Evolutionary conservation across 2,888 invertebrate species (phyloP).

Genomic region (Cryptophagus acutangulus): DNA sequence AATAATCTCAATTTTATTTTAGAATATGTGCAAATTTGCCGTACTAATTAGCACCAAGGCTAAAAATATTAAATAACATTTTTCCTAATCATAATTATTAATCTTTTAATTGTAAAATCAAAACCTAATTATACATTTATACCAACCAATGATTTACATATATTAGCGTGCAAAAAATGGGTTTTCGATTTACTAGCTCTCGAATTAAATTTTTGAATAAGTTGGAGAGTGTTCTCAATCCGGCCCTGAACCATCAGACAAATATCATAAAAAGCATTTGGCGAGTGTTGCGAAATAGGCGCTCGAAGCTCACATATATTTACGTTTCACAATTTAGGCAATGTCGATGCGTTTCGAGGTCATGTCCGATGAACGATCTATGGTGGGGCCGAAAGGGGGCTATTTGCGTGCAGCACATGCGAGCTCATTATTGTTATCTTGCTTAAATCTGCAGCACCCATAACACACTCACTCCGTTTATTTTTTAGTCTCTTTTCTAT

Average conservation of each 20-base stretch:
- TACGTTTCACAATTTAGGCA: conserved; percentile 23
- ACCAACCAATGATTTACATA: too few species aligned
- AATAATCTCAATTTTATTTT: too few species aligned
- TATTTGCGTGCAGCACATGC: conserved; percentile 23
- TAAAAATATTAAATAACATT: too few species aligned
- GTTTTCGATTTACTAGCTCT: too few species aligned
- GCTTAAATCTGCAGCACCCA: conserved; percentile 20
- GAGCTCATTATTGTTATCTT: conserved; percentile 26
- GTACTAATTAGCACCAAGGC: too few species aligned
- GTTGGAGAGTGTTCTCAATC: conserved; percentile 8
- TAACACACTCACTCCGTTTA: conserved; percentile 15
- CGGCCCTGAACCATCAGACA: conserved; percentile 9
- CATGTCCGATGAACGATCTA: conserved; percentile 25
- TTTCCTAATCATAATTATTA: too few species aligned
- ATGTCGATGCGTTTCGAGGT: conserved; percentile 33
- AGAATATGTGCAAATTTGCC: too few species aligned
- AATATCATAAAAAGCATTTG: background rate
- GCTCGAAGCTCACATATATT: conserved; percentile 13
- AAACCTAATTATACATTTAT: too few species aligned
- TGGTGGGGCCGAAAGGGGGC: conserved; percentile 8
- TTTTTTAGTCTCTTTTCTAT: too few species aligned
- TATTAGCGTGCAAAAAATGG: too few species aligned
- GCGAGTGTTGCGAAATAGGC: conserved; percentile 22
- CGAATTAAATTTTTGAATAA: too few species aligned
- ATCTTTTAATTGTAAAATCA: too few species aligned